Conservation (phyloP, 2,113 vertebrate genomes). For the Laterallus jamaicensis region DNA sequence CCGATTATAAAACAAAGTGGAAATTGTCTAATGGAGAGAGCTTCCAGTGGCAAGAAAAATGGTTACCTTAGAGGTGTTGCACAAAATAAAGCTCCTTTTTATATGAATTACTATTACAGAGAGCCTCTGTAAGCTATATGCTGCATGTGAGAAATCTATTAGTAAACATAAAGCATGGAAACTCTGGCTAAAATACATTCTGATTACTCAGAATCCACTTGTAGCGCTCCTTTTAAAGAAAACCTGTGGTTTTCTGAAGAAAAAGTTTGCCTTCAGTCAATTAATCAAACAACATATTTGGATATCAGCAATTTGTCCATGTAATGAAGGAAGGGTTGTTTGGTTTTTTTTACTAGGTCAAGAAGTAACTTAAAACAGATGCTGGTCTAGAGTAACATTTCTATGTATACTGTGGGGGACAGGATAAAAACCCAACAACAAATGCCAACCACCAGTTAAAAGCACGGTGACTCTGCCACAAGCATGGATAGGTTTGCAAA, state of each 20-base stretch:
- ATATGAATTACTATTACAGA: not conserved
- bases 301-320: constrained; percentile 48
- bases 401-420: not conserved
- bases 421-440: too few species aligned
- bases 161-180: not conserved
- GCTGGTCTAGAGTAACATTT: not conserved
- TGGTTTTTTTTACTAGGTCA: not conserved
- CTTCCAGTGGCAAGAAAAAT: not conserved
- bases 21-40: constrained; percentile 50
- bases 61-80: not conserved
- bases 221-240: not conserved
- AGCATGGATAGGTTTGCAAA: not conserved
- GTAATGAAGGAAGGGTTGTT: not conserved
- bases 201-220: not conserved
- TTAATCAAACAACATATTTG: constrained; percentile 62
- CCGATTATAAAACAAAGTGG: constrained; percentile 75
- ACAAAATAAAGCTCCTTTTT: constrained; percentile 7
- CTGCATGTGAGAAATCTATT: not conserved
- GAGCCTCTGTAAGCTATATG: not conserved
- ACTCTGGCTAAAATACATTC: constrained; percentile 6
- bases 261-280: constrained; percentile 37
- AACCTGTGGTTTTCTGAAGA: constrained; percentile 1
- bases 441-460: not conserved
- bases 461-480: not conserved
- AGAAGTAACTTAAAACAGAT: constrained; percentile 58